Conservation (phyloP, 2,113 vertebrate genomes). For the Microcebus jonahi region DNA sequence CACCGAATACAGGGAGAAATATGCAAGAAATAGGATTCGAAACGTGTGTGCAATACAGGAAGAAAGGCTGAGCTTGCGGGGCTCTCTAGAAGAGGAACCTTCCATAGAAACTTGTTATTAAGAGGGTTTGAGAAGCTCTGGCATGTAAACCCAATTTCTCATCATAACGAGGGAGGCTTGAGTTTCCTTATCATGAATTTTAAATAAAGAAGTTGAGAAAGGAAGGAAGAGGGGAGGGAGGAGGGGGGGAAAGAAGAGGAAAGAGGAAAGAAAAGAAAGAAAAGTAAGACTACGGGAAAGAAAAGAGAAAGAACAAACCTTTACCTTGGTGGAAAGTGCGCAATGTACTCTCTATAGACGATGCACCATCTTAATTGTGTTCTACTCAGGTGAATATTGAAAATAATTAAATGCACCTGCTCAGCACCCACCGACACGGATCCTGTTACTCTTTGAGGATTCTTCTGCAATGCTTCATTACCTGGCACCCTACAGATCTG, state of each 20-base stretch:
- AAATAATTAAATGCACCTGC: not conserved
- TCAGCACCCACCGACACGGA: not conserved
- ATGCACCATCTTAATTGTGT: not conserved
- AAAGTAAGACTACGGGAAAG: not conserved
- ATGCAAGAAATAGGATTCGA: rapidly evolving
- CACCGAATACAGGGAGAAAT: not conserved
- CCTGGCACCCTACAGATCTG: not conserved
- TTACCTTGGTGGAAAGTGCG: not conserved
- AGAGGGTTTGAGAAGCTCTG: not conserved
- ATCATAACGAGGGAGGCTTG: not conserved
- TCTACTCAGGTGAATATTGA: not conserved
- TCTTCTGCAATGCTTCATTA: not conserved
- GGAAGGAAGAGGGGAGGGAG: not conserved
- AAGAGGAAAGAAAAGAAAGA: not conserved
- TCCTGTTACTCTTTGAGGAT: not conserved
- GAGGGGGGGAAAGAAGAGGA: rapidly evolving
- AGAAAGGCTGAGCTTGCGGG: not conserved
- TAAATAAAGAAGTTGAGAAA: not conserved
- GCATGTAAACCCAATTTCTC: not conserved
- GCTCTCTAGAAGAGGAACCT: not conserved
- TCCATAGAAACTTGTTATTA: not conserved
- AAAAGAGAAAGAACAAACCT: not conserved
- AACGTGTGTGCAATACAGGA: rapidly evolving
- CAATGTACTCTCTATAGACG: not conserved
- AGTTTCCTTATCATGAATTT: not conserved